phyloP scores from a whole-genome alignment of 2,888 invertebrate genomes.

The Cordylochernes scorpioides region DNA sequence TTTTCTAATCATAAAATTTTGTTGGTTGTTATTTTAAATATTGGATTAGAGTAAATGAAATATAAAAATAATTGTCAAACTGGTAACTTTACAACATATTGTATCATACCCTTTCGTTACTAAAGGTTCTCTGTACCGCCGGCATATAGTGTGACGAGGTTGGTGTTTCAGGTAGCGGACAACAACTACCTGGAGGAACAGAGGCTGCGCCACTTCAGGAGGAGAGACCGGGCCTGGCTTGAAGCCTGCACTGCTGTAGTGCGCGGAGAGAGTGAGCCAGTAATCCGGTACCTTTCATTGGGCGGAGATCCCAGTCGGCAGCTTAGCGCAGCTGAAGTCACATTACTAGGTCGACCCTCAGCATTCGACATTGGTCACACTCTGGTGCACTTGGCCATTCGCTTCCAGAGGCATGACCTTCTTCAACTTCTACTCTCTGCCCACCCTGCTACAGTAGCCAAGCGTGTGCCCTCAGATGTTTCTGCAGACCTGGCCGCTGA shows the following conservation, averaged over 20 bases:
- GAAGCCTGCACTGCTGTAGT: constrained; percentile 75
- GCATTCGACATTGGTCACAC: constrained; percentile 84
- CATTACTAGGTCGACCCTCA: constrained; percentile 54
- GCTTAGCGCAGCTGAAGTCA: constrained; percentile 52
- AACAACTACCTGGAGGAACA: constrained; percentile 43
- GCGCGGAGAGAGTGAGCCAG: constrained; percentile 57
- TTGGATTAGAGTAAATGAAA: too few relatives aligned
- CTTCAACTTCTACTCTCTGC: constrained; percentile 49
- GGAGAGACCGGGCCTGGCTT: constrained; percentile 67
- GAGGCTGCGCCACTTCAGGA: constrained; percentile 30
- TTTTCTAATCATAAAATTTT: too few relatives aligned
- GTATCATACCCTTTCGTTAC: too few relatives aligned
- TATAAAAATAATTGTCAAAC: too few relatives aligned
- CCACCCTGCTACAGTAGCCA: constrained; percentile 50
- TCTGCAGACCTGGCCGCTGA: constrained; percentile 74
- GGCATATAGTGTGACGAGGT: too few relatives aligned
- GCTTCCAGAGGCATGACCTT: constrained; percentile 50
- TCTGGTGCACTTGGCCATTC: constrained; percentile 72
- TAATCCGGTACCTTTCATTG: constrained; percentile 58
- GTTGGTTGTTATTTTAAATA: too few relatives aligned
- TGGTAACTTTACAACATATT: too few relatives aligned
- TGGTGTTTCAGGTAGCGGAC: too few relatives aligned
- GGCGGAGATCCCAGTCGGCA: constrained; percentile 72
- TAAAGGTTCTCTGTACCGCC: too few relatives aligned
- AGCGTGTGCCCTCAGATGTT: constrained; percentile 76